Evolutionary conservation across 1,140 invertebrate genomes (phyloP), one percentile per base, ranked within the genome.

Genomic region (Sycobia sp.): DNA sequence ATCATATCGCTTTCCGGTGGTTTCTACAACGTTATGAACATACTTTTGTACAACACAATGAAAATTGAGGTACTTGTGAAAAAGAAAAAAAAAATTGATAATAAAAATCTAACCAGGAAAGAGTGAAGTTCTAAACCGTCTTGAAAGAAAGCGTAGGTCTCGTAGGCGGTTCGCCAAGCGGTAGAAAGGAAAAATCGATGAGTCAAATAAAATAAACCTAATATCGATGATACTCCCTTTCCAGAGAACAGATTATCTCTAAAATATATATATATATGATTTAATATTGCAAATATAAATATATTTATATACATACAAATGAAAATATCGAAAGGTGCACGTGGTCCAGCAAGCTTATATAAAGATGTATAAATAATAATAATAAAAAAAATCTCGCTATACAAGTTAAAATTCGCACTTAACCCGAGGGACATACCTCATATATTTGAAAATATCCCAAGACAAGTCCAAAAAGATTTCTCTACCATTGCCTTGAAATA

Each of bases 381-480:
- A n/a, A n/a, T n/a, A n/a, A n/a, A 62, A 34, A 51, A 38, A 60
- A 57, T 32, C 29, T 58, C 36, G 25, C 51, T 27, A 20, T 62
- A 62, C 22, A 43, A 64, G 32, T 11, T 47, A 39, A 46, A 63
- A 64, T 20, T n/a, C 36, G 23, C 3, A 39, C 39, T 54, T 34
- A 23, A 10, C 29, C 50, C 27, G 25, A 53, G n/a, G n/a, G n/a
- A 54, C 23, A 51, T 73, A 75, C 75, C 74, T 70, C 44, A 60
- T 34, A 50, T 74, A 74, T 53, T 59, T 67, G 22, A 78, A 75
- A 67, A 72, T 69, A 70, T 75, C 62, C 71, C 70, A 77, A 16
- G 68, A 54, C 7, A 75, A 41, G 32, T 66, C 62, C n/a, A 70
- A 41, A 66, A 76, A 67, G 62, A 75, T 63, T 32, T 67, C 60